Conservation (phyloP, 37 sponge, comb jelly and placozoan species). For the Cliona cf. orientalis region DNA sequence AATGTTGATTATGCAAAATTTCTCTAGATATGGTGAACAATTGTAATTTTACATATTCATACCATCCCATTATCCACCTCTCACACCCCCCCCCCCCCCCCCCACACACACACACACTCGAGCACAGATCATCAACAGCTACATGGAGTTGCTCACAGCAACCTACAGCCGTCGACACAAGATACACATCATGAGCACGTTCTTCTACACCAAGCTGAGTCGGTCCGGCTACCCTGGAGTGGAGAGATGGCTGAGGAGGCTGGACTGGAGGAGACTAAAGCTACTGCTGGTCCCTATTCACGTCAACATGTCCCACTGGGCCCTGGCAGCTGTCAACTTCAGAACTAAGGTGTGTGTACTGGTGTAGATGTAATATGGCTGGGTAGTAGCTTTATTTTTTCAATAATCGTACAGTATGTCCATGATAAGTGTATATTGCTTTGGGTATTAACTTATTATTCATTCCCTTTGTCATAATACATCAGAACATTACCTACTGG, state of each 20-base stretch:
- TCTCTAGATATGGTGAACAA: not conserved
- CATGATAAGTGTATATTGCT: too few species aligned
- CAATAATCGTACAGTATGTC: too few species aligned
- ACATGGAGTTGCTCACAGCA: constrained; percentile 32
- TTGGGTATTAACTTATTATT: too few species aligned
- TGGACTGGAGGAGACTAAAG: not conserved
- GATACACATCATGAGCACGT: constrained; percentile 24
- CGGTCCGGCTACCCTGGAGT: constrained; percentile 33
- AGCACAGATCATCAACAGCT: constrained; percentile 32
- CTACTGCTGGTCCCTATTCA: constrained; percentile 43
- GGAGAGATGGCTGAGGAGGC: constrained; percentile 14
- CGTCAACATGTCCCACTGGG: constrained; percentile 39
- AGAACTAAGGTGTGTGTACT: constrained; percentile 9
- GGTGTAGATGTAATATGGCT: not conserved
- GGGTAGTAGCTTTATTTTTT: not conserved
- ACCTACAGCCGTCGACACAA: not conserved
- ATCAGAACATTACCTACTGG: constrained; percentile 37
- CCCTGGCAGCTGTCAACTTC: constrained; percentile 23
- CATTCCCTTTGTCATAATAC: too few species aligned
- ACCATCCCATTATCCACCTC: not conserved
- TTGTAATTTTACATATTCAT: not conserved
- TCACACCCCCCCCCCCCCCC: not conserved
- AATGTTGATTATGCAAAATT: not conserved
- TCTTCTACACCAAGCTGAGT: constrained; percentile 59
- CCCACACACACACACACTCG: not conserved